These are phyloP conservation scores for Clytia hemisphaerica DNA, from an alignment of 30 jellyfish, hydroid and myxozoan genomes.

Conservation along the genomic window DNA sequence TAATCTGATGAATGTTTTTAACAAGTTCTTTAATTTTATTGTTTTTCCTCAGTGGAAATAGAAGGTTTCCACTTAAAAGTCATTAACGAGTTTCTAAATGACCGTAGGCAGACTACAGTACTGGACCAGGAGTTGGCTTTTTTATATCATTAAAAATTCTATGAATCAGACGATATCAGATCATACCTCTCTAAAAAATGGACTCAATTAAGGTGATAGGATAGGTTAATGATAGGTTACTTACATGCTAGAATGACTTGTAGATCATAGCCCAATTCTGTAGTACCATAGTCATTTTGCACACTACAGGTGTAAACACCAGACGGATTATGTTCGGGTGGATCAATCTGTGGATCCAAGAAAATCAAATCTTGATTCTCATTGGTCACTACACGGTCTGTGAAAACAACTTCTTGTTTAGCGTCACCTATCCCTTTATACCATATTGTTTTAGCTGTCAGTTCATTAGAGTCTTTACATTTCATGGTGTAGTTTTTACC, in stretches of 20 bases:
- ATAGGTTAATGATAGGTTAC: too few species aligned
- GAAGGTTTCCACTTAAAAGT: too few species aligned
- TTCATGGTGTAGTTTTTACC: background rate
- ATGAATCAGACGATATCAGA: too few species aligned
- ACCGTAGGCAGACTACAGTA: too few species aligned
- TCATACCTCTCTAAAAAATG: too few species aligned
- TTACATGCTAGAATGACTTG: background rate
- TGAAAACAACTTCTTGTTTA: background rate
- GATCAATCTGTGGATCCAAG: background rate
- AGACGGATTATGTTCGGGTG: background rate
- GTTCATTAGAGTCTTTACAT: background rate
- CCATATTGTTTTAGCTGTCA: background rate
- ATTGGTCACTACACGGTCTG: background rate
- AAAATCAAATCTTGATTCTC: background rate
- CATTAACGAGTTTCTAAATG: too few species aligned
- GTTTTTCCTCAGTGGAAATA: too few species aligned
- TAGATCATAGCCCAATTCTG: background rate
- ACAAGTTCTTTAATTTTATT: too few species aligned
- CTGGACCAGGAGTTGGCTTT: too few species aligned
- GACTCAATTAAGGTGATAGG: too few species aligned
- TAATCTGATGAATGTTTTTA: too few species aligned
- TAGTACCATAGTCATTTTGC: background rate
- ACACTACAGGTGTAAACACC: background rate
- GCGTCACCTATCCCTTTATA: background rate
- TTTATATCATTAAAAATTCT: too few species aligned